A percentile compares a stretch with the other conserved stretches of the same genome.
Evolutionary conservation across 2,113 vertebrate species (phyloP).

Genomic region (Sinocyclocheilus maitianheensis): DNA sequence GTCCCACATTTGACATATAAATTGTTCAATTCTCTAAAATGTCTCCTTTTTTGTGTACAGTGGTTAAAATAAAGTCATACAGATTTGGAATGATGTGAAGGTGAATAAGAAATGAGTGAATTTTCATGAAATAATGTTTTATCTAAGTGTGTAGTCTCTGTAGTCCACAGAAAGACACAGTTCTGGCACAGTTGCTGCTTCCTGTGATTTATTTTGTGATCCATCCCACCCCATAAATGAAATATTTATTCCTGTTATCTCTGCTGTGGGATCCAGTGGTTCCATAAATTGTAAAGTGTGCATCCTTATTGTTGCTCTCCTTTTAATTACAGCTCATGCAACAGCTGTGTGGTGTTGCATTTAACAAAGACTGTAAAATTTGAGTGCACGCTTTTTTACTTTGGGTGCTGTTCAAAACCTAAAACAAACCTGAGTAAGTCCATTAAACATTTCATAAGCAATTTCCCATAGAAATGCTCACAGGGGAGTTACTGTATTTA

Average conservation of each 20-base stretch:
- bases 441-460: slow-evolving; percentile 70
- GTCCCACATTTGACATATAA: background rate
- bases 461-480: slow-evolving; percentile 57
- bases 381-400: slow-evolving; percentile 54
- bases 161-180: background rate
- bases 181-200: background rate
- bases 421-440: slow-evolving; percentile 63
- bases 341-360: slow-evolving; percentile 31
- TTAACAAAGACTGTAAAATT: slow-evolving; percentile 37
- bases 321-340: slow-evolving; percentile 18
- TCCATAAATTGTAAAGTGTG: slow-evolving; percentile 15
- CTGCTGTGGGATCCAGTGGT: slow-evolving; percentile 15
- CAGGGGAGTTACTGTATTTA: slow-evolving; percentile 18
- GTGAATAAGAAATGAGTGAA: background rate
- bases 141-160: background rate
- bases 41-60: background rate
- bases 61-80: background rate
- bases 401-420: slow-evolving; percentile 35
- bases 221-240: slow-evolving; percentile 20
- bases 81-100: background rate
- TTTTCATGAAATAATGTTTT: background rate
- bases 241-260: slow-evolving; percentile 14
- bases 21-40: background rate
- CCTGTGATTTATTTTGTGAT: background rate
- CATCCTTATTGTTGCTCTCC: slow-evolving; percentile 11